Evolutionary conservation across 2,888 invertebrate genomes (phyloP).

Genomic region (Lobophora halterata): DNA sequence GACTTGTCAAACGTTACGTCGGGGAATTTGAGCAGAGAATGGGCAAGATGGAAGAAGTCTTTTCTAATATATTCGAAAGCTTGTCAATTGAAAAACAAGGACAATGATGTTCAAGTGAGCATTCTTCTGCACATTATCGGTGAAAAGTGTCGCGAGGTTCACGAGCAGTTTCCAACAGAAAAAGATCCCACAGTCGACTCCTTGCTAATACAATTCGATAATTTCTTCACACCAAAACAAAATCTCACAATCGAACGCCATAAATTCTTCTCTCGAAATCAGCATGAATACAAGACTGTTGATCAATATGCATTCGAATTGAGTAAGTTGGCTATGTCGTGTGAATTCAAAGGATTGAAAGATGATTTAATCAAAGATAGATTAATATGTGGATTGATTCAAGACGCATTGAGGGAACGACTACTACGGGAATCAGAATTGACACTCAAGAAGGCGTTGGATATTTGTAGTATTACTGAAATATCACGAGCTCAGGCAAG

Average conservation of each 20-base stretch:
- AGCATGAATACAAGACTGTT: conserved; percentile 3
- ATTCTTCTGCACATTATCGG: not conserved
- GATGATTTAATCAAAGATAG: conserved; percentile 26
- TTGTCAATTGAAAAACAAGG: not conserved
- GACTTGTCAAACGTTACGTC: conserved; percentile 18
- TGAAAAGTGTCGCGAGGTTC: not conserved
- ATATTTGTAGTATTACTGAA: conserved; percentile 22
- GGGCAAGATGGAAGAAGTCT: conserved; percentile 19
- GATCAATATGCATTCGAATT: conserved; percentile 20
- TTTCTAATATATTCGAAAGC: conserved; percentile 1
- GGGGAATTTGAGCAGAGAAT: conserved; percentile 19
- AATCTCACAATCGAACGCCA: conserved; percentile 5
- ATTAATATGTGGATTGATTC: conserved; percentile 30
- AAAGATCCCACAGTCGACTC: not conserved
- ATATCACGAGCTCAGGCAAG: conserved; percentile 24
- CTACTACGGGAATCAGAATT: conserved; percentile 25
- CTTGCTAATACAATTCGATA: not conserved
- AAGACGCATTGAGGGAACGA: conserved; percentile 21
- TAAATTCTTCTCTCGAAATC: conserved; percentile 5
- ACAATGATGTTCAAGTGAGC: not conserved
- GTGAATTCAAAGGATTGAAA: conserved; percentile 28
- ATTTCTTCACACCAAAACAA: conserved; percentile 3
- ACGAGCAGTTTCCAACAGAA: not conserved
- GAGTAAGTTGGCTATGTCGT: conserved; percentile 26
- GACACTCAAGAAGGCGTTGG: conserved; percentile 22